Evolutionary conservation across 2,797 vertebrate genomes (phyloP), one percentile per base, ranked within the genome.

Genomic region (Sebastes nivosus): DNA sequence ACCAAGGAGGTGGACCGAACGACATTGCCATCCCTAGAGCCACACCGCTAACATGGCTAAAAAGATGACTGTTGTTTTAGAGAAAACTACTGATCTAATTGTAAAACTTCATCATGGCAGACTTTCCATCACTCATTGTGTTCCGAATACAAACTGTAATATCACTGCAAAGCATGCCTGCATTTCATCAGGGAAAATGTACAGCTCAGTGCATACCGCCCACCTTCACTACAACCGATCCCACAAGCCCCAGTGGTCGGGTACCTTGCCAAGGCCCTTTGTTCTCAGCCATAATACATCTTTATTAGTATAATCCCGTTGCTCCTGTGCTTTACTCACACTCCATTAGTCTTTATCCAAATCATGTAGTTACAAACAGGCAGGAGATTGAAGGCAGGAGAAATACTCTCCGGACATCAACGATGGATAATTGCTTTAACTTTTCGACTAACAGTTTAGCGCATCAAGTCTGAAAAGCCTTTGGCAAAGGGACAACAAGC

Each of bases 311-410:
- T 90, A 90, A 94, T 94, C 93, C 94, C 81, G 79, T 84, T 77
- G 90, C 92, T 93, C 81, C 84, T 70, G 72, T 89, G 92, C 93
- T 91, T 91, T 93, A 88, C 90, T 90, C 89, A 93, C 92, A 94
- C 93, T 92, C 92, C 90, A 95, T 95, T 94, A 94, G 91, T 95
- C 95, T 94, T 94, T 93, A 95, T 94, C 93, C 90, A 93, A 93
- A 95, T 94, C 91, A 88, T 89, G 91, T 92, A 92, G 92, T 88
- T 86, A 93, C 92, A 92, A 93, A 91, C 90, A 90, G 81, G 87
- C 90, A 91, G 93, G 93, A 91, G 91, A 94, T 84, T 87, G 89
- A 94, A 89, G 89, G 88, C 79, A 87, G 76, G 79, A 90, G 87
- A 85, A 92, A 92, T 82, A 83, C 88, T 93, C 89, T 90, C 88